Percentiles rank a stretch among this genome's conserved stretches.
phyloP scores from a whole-genome alignment of 2,888 invertebrate species.

The Ditula angustiorana region DNA sequence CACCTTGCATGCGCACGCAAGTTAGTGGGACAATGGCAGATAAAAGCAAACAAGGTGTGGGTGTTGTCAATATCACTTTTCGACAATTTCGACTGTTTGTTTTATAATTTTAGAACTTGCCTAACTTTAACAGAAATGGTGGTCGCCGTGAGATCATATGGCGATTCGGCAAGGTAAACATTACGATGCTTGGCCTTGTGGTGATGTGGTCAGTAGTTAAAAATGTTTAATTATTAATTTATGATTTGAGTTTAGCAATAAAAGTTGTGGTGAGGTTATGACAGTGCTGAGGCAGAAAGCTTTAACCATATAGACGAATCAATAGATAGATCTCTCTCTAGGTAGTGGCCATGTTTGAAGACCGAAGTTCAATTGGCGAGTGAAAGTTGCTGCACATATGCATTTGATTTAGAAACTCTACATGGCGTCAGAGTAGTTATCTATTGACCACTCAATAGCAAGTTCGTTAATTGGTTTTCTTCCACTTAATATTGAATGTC shows the following conservation, averaged over 20 bases:
- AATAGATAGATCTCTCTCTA: background rate
- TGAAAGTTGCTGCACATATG: no score
- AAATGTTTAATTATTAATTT: background rate
- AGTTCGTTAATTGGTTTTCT: no score
- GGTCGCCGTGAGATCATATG: background rate
- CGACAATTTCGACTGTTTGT: slow-evolving; percentile 17
- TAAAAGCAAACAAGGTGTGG: slow-evolving; percentile 16
- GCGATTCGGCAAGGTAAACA: slow-evolving; percentile 9
- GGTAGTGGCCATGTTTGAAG: no score
- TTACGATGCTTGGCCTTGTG: slow-evolving; percentile 13
- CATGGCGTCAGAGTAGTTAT: no score
- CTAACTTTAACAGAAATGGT: slow-evolving; percentile 3
- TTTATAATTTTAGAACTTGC: slow-evolving; percentile 17
- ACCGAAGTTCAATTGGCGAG: no score
- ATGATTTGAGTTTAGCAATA: background rate
- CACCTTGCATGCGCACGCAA: background rate
- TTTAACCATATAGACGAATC: no score
- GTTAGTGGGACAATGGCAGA: slow-evolving; percentile 15
- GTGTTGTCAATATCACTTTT: slow-evolving; percentile 30
- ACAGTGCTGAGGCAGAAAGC: background rate
- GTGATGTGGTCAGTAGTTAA: background rate
- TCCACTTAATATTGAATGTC: no score
- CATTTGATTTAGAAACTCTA: no score
- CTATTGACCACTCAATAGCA: no score
- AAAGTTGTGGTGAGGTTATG: background rate